phyloP scores from a whole-genome alignment of 2,113 vertebrate species.

The Odocoileus hemionus region DNA sequence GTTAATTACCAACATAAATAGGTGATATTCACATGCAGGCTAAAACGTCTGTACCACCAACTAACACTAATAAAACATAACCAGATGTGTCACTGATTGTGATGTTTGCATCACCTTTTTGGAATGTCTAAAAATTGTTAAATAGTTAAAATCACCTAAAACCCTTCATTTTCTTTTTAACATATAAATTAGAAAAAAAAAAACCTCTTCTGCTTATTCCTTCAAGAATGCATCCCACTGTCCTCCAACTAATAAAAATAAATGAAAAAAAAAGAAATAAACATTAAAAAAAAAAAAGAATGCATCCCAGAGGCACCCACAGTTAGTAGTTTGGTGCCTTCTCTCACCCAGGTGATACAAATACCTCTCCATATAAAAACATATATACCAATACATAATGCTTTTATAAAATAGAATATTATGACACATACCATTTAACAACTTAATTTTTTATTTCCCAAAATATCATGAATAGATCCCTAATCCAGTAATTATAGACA shows the following conservation, averaged over 20 bases:
- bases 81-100: background rate
- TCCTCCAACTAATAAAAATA: no score
- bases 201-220: background rate
- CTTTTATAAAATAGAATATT: background rate
- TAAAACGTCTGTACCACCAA: background rate
- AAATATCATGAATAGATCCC: background rate
- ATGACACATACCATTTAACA: background rate
- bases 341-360: background rate
- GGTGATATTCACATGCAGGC: background rate
- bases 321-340: background rate
- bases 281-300: background rate
- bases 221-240: background rate
- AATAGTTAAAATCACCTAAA: background rate
- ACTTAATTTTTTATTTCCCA: background rate
- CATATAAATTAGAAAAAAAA: background rate
- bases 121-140: background rate
- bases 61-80: background rate
- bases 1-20: background rate
- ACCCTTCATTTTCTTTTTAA: background rate
- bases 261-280: no score
- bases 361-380: background rate
- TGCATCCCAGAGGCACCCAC: fast-evolving
- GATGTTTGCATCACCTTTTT: background rate
- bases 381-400: background rate
- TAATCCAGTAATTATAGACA: background rate